Conservation (phyloP, 2,797 vertebrate species). For the Mus caroli region DNA sequence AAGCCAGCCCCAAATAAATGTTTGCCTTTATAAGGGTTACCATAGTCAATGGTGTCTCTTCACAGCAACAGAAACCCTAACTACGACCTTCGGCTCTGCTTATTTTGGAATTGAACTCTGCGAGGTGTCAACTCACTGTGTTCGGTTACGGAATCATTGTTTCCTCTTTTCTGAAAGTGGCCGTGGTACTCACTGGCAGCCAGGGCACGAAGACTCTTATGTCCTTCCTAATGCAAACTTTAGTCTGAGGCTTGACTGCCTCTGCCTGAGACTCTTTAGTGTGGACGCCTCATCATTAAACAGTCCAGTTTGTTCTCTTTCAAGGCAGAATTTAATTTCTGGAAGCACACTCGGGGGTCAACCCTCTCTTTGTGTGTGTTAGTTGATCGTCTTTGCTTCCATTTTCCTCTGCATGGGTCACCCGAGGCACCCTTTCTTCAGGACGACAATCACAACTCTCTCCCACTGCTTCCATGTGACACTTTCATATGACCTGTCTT, state of each 20-base stretch:
- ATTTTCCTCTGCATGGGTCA: not conserved
- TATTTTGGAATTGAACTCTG: not conserved
- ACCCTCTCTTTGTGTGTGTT: not conserved
- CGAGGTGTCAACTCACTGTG: not conserved
- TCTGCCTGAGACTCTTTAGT: not conserved
- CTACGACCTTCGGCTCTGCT: not conserved
- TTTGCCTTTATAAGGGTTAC: not conserved
- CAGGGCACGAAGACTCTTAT: not conserved
- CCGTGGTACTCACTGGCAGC: not conserved
- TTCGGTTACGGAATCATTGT: not conserved
- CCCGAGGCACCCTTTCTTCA: not conserved
- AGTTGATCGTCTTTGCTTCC: not conserved
- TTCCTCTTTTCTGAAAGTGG: not conserved
- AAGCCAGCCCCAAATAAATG: not conserved
- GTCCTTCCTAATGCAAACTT: not conserved
- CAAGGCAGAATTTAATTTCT: not conserved
- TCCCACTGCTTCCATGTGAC: not conserved
- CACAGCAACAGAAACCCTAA: not conserved
- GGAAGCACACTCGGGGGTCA: not conserved
- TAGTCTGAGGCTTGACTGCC: not conserved
- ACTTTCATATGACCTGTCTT: not conserved
- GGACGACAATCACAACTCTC: not conserved
- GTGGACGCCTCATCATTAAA: not conserved
- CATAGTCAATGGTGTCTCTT: not conserved
- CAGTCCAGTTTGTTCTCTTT: not conserved